phyloP scores from a whole-genome alignment of 2,797 vertebrate species.

The Peromyscus nudipes region DNA sequence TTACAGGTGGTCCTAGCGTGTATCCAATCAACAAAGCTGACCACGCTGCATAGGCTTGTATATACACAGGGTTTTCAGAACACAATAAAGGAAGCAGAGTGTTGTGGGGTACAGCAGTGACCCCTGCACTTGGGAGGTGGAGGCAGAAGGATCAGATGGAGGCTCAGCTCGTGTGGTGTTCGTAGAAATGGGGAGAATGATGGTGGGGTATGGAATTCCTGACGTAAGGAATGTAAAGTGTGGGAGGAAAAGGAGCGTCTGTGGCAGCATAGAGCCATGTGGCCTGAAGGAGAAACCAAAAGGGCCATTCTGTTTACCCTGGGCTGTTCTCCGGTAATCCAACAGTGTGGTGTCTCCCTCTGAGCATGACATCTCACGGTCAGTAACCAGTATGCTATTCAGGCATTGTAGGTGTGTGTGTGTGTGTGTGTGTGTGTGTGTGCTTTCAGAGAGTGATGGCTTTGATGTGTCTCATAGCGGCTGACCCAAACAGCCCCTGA shows the following conservation, averaged over 20 bases:
- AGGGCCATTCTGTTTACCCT: accelerated
- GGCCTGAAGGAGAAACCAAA: background rate
- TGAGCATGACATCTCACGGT: background rate
- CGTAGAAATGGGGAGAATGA: accelerated
- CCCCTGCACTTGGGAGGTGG: background rate
- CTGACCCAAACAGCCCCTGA: background rate
- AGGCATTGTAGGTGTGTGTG: background rate
- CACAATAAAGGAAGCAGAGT: background rate
- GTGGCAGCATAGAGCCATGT: accelerated
- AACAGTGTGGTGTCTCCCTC: background rate
- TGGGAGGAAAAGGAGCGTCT: accelerated
- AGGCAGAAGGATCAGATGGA: background rate
- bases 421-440: accelerated
- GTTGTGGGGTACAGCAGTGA: too few relatives aligned
- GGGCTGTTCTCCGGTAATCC: background rate
- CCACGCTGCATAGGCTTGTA: accelerated
- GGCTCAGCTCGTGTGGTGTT: background rate
- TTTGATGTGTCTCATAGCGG: background rate
- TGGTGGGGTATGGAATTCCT: too few relatives aligned
- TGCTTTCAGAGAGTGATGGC: background rate
- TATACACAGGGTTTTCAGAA: background rate
- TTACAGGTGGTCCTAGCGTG: background rate
- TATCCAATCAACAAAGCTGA: background rate
- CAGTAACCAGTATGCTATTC: background rate
- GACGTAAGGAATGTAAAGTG: accelerated